Percentiles rank a stretch among this genome's conserved stretches.
Evolutionary conservation across 2,888 invertebrate genomes (phyloP).

Genomic region (Agrotis segetum): DNA sequence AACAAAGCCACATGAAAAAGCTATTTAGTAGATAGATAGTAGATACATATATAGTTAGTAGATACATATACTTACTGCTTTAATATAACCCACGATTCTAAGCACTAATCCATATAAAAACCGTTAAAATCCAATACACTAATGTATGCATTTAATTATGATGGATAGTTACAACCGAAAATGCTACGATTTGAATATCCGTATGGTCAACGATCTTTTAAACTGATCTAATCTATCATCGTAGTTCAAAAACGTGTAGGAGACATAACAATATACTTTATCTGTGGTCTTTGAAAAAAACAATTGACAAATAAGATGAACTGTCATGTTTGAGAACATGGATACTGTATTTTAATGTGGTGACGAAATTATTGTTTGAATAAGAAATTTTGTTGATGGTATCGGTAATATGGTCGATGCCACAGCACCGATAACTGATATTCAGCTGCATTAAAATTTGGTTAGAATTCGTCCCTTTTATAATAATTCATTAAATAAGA

Average conservation of each 20-base stretch:
- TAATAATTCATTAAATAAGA: too few relatives aligned
- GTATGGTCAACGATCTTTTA: slow-evolving; percentile 44
- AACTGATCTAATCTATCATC: slow-evolving; percentile 56
- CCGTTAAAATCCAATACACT: slow-evolving; percentile 16
- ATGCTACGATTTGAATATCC: slow-evolving; percentile 41
- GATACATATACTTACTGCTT: neutral
- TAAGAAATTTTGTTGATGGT: neutral
- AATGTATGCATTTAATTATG: slow-evolving; percentile 50
- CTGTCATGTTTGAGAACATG: slow-evolving; percentile 32
- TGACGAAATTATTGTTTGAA: neutral
- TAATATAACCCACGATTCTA: neutral
- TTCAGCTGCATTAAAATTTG: too few relatives aligned
- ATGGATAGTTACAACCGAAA: slow-evolving; percentile 41
- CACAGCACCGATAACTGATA: too few relatives aligned
- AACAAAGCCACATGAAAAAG: too few relatives aligned
- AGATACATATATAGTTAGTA: too few relatives aligned
- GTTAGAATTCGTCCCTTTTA: too few relatives aligned
- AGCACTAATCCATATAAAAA: neutral
- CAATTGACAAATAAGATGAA: slow-evolving; percentile 50
- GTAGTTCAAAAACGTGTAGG: slow-evolving; percentile 41
- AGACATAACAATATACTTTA: slow-evolving; percentile 50
- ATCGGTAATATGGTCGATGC: too few relatives aligned
- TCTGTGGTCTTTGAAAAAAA: slow-evolving; percentile 41
- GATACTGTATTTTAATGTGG: slow-evolving; percentile 24
- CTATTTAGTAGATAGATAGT: too few relatives aligned